These are phyloP conservation scores for Sterrhoptilus dennistouni DNA, from an alignment of 2,113 vertebrate species.

Conservation along the genomic window DNA sequence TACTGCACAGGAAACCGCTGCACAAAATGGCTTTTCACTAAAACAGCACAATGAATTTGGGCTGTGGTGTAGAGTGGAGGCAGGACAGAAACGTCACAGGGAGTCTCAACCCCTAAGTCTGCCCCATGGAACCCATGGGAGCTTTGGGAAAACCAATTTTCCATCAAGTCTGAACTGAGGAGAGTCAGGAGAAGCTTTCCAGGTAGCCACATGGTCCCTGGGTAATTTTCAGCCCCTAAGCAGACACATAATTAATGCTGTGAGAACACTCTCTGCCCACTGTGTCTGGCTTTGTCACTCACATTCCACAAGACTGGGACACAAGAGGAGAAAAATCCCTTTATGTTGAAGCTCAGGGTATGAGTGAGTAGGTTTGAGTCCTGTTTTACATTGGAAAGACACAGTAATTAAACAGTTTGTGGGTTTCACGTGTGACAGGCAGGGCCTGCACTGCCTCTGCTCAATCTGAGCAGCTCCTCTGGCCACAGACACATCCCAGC, in stretches of 20 bases:
- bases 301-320: background rate
- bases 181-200: background rate
- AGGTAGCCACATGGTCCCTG: background rate
- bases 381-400: background rate
- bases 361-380: background rate
- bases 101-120: background rate
- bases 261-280: background rate
- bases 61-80: background rate
- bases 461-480: background rate
- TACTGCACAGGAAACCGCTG: background rate
- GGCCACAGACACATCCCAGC: background rate
- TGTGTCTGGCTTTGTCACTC: background rate
- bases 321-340: background rate
- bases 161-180: background rate
- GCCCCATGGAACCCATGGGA: background rate
- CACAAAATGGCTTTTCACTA: background rate
- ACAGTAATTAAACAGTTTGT: background rate
- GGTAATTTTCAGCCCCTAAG: background rate
- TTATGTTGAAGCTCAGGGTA: background rate
- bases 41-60: background rate
- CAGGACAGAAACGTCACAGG: background rate
- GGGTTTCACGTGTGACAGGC: background rate
- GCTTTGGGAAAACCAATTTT: background rate
- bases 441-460: background rate
- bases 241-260: background rate